Base-by-base conservation (phyloP, 2,888 invertebrate genomes). In the Tetragnatha montana region DNA sequence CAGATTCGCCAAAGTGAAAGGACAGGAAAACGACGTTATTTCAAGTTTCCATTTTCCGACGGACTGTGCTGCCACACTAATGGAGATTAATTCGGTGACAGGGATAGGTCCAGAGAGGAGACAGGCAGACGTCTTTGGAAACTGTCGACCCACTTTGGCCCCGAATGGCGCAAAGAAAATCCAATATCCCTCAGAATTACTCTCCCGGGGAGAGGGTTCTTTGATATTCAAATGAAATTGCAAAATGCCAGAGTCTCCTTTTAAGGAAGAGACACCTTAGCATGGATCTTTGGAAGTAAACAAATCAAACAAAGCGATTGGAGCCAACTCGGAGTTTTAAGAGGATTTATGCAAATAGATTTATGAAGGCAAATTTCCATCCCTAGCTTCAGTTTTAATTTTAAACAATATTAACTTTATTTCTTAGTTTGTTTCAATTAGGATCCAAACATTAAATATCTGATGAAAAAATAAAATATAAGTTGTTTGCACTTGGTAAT, bases 11-110 rank as follows among this genome's bases (percentile, higher is more conserved):
- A 81, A 73, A 73, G 22, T 49, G 49, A 81, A 83, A 75, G 80
- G 86, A 86, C 86, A 86, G 74, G 86, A 79, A 85, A 86, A 86
- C 80, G 86, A 86, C 74, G 86, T 86, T 86, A 86, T 80, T 80
- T 80, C 86, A 80, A 80, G 74, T 80, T 85, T 86, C 86, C 86
- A 86, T 86, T 80, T 86, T 86, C 35, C 73, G 86, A 80, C 50
- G 78, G 85, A 75, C 51, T 51, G 35, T 74, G 51, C 73, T 60
- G 50, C 78, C 14, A 10, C 78, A 17, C 80, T 86, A 86, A 86
- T 86, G 86, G 86, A 80, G 80, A 80, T 86, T 80, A 86, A 80
- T 86, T 86, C 80, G 73, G 86, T 47, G 86, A 71, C 68, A 47
- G 47, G 8, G 21, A 22, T 60, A 47, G 51, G 68, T 35, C 35